Conservation (phyloP, 2,888 invertebrate species). For the Patella pellucida region DNA sequence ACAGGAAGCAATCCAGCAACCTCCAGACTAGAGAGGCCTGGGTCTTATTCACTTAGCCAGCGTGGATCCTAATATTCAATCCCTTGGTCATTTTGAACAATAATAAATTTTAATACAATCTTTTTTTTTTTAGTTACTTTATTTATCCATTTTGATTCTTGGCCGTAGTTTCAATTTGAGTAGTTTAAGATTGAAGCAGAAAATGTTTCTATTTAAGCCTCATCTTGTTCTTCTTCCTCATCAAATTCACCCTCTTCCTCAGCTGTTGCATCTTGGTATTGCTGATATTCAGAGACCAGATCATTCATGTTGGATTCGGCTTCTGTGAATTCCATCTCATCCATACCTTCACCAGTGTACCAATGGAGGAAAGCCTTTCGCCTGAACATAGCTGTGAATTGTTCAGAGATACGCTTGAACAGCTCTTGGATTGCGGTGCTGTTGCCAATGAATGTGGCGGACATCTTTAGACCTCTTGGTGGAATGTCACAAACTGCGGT, state of each 20-base stretch:
- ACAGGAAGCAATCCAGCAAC: no score
- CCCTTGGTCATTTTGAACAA: no score
- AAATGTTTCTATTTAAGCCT: neutral
- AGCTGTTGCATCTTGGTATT: slow-evolving; percentile 5
- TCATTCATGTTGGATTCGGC: slow-evolving; percentile 8
- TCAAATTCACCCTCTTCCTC: slow-evolving; percentile 3
- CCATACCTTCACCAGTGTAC: slow-evolving; percentile 11
- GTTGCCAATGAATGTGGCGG: neutral
- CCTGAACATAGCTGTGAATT: slow-evolving; percentile 4
- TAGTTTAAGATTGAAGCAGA: no score
- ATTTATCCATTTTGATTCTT: no score
- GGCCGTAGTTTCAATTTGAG: no score
- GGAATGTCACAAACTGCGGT: slow-evolving; percentile 7
- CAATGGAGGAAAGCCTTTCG: slow-evolving; percentile 11
- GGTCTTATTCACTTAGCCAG: no score
- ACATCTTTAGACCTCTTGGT: slow-evolving; percentile 3
- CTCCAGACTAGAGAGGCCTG: no score
- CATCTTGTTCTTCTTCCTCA: neutral
- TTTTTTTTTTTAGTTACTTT: no score
- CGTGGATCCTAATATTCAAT: no score
- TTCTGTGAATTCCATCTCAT: slow-evolving; percentile 8
- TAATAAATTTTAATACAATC: no score
- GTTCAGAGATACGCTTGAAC: neutral
- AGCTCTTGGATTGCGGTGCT: slow-evolving; percentile 4
- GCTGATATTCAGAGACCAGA: slow-evolving; percentile 2